A percentile compares a stretch with the other conserved stretches of the same genome.
phyloP scores from a whole-genome alignment of 2,888 invertebrate species.

The Drosophila eohydei region DNA sequence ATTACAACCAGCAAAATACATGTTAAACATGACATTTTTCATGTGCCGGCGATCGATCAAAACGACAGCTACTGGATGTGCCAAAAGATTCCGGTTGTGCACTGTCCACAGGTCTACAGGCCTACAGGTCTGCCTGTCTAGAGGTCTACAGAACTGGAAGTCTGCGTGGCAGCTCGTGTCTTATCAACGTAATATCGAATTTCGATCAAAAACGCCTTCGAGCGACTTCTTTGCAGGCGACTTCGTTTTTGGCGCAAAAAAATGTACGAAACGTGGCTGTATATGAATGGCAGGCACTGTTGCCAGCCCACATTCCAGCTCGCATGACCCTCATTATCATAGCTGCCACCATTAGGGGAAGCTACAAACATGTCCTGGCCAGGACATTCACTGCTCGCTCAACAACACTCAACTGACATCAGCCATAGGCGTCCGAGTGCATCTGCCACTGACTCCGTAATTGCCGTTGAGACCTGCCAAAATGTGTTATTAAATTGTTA shows the following conservation, averaged over 20 bases:
- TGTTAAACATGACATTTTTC: slow-evolving; percentile 83
- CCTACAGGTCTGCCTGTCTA: slow-evolving; percentile 5
- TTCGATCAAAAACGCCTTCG: slow-evolving; percentile 84
- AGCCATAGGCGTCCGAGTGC: slow-evolving; percentile 64
- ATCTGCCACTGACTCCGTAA: slow-evolving; percentile 72
- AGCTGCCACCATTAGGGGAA: slow-evolving; percentile 83
- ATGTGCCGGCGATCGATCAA: slow-evolving; percentile 83
- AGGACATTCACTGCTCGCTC: slow-evolving; percentile 19
- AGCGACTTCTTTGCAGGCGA: slow-evolving; percentile 60
- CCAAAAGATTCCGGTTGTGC: slow-evolving; percentile 61
- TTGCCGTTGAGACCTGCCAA: slow-evolving; percentile 68
- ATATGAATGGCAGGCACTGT: slow-evolving; percentile 24
- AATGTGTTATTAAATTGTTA: slow-evolving; percentile 78
- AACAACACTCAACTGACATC: slow-evolving; percentile 39
- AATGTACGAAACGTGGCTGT: slow-evolving; percentile 11
- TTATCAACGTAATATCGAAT: slow-evolving; percentile 85
- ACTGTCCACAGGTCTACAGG: slow-evolving; percentile 36
- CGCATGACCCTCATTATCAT: slow-evolving; percentile 84
- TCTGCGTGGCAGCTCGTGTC: slow-evolving; percentile 63
- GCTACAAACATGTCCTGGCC: slow-evolving; percentile 29
- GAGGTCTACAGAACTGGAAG: not conserved
- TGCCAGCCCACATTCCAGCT: slow-evolving; percentile 73
- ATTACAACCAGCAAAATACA: slow-evolving; percentile 80
- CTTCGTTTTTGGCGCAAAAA: slow-evolving; percentile 69
- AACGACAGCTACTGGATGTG: slow-evolving; percentile 73